These are phyloP conservation scores for Cynoglossus semilaevis DNA, from an alignment of 2,113 vertebrate genomes.

Conservation along the genomic window DNA sequence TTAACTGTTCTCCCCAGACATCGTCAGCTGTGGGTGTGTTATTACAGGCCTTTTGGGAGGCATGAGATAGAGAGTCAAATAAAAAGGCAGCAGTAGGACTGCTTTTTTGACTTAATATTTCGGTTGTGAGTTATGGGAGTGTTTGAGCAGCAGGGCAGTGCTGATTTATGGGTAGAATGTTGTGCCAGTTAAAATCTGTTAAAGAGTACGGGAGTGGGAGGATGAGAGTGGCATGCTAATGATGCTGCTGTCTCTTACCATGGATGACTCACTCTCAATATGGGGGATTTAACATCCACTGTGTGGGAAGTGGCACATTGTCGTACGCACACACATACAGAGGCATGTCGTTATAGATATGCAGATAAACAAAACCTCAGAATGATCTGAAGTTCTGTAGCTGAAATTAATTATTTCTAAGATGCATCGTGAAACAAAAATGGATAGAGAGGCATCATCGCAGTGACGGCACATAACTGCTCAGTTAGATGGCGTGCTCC, in stretches of 20 bases:
- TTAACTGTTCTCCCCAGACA: not conserved
- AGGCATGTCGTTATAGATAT: slow-evolving; percentile 12
- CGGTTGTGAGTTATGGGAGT: slow-evolving; percentile 48
- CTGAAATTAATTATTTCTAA: no score
- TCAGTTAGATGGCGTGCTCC: no score
- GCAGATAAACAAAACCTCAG: slow-evolving; percentile 23
- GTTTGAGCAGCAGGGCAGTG: slow-evolving; percentile 49
- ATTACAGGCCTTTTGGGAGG: not conserved
- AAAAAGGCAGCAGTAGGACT: slow-evolving; percentile 21
- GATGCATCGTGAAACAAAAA: not conserved
- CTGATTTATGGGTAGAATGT: slow-evolving; percentile 58
- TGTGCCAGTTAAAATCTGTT: slow-evolving; percentile 73
- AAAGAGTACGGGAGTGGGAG: slow-evolving; percentile 65
- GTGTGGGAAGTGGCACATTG: slow-evolving; percentile 45
- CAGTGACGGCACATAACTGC: no score
- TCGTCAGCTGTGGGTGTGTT: slow-evolving; percentile 17
- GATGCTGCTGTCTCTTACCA: slow-evolving; percentile 70
- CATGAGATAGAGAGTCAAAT: slow-evolving; percentile 18
- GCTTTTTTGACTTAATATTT: slow-evolving; percentile 57
- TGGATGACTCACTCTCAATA: slow-evolving; percentile 72
- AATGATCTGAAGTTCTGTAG: not conserved
- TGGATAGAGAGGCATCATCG: not conserved
- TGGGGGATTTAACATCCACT: slow-evolving; percentile 65
- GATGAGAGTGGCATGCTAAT: slow-evolving; percentile 76
- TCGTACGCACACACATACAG: not conserved